Conservation (phyloP, 2,888 invertebrate genomes). For the Alloscopus bannaensis region DNA sequence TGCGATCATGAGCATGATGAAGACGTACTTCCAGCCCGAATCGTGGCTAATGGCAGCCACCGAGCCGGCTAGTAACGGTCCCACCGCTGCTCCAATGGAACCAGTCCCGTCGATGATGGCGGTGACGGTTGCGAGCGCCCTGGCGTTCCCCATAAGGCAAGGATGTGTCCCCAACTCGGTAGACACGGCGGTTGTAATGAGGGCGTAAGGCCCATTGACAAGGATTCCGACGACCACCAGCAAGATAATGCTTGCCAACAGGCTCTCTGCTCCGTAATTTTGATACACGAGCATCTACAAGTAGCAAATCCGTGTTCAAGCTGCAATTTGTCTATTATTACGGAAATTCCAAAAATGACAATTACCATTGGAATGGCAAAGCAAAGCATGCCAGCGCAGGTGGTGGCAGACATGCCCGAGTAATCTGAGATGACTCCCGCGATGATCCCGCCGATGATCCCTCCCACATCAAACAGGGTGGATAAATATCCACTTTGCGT, state of each 20-base stretch:
- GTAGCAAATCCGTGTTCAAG: constrained; percentile 70
- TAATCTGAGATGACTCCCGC: constrained; percentile 92
- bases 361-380: constrained; percentile 89
- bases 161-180: constrained; percentile 95
- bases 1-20: constrained; percentile 91
- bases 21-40: constrained; percentile 89
- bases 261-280: constrained; percentile 81
- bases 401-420: constrained; percentile 89
- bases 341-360: background rate
- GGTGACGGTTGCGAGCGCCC: constrained; percentile 96
- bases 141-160: constrained; percentile 88
- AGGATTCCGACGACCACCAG: constrained; percentile 86
- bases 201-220: constrained; percentile 96
- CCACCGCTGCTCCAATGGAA: constrained; percentile 92
- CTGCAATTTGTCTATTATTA: background rate
- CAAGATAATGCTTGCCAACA: constrained; percentile 81
- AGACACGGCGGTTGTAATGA: constrained; percentile 97
- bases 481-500: constrained; percentile 85
- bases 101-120: constrained; percentile 98
- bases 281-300: constrained; percentile 88
- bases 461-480: constrained; percentile 91
- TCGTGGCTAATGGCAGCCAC: constrained; percentile 78
- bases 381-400: constrained; percentile 88
- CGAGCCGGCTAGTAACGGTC: constrained; percentile 91
- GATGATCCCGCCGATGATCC: constrained; percentile 90